Base-by-base conservation (phyloP, 2,113 vertebrate genomes). In the Marcusenius ussheri region DNA sequence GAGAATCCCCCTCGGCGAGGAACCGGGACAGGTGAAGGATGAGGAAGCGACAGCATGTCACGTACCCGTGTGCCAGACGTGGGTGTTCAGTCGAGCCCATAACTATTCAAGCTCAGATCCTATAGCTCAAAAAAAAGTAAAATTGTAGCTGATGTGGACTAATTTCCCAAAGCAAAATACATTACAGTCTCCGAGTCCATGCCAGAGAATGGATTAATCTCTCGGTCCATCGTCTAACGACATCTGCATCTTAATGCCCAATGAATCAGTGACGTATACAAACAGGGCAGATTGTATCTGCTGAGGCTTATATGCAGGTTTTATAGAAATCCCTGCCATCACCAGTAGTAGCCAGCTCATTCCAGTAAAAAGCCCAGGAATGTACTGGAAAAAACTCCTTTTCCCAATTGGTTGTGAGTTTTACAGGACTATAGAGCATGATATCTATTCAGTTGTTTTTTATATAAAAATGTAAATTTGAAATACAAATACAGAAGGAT, bases 91-190 rank as follows among this genome's bases (percentile, higher is more conserved):
- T 87, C 17, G 84, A 92, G 90, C 90, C 90, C 17, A 77, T 92
- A 89, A 77, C 92, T 91, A 91, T 94, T 94, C 91, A 91, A 83
- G 90, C 66, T 58, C 56, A 77, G 89, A 92, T 88, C 74, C 88
- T 10, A 83, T 10, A 83, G 91, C 91, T 90, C 5, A 42, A 21
- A 21, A 17, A 42, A 91, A 51, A 89, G 42, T 74, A 49, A 90
- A 90, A 93, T 90, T 91, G 91, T 88, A 92, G 91, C 88, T 90
- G 91, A 92, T 93, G 92, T 93, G 92, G 91, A 93, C 91, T 90
- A 83, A 92, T 90, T 93, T 91, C 91, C 89, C 45, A 42, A 15
- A 92, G 93, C 91, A 89, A 93, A 90, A 88, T 94, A 92, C 53
- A 87, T 91, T 91, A 92, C 85, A 80, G 70, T 89, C 88, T 89